phyloP scores from a whole-genome alignment of 2,113 vertebrate genomes.

The Phalacrocorax carbo region DNA sequence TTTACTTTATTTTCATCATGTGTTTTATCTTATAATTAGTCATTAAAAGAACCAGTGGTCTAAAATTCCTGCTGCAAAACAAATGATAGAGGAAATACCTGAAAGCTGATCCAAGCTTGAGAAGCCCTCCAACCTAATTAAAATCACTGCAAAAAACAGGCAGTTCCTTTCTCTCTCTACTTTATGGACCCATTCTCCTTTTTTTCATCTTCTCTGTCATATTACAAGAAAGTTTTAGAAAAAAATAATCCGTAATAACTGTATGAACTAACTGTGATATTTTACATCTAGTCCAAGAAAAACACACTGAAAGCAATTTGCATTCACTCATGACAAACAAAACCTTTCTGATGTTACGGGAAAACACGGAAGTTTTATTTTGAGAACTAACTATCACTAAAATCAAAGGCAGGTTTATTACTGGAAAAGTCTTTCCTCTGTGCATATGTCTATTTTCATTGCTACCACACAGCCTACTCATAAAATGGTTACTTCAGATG shows the following conservation, averaged over 20 bases:
- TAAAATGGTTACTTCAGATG: neutral
- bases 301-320: neutral
- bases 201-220: neutral
- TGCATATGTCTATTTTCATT: neutral
- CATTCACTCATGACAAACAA: neutral
- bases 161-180: neutral
- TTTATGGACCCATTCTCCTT: neutral
- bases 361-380: neutral
- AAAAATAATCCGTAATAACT: neutral
- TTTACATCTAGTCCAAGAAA: slow-evolving; percentile 23
- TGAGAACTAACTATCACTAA: neutral
- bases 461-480: neutral
- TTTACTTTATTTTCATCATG: neutral
- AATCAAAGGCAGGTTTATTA: neutral
- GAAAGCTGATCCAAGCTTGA: neutral
- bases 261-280: neutral
- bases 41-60: neutral
- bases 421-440: neutral
- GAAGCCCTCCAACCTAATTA: slow-evolving; percentile 20
- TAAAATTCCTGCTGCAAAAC: neutral
- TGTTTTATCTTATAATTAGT: neutral
- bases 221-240: neutral
- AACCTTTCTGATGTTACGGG: neutral
- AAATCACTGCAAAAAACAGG: neutral
- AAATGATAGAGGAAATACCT: neutral